Conservation (phyloP, 2,113 vertebrate species). For the Ondatra zibethicus region DNA sequence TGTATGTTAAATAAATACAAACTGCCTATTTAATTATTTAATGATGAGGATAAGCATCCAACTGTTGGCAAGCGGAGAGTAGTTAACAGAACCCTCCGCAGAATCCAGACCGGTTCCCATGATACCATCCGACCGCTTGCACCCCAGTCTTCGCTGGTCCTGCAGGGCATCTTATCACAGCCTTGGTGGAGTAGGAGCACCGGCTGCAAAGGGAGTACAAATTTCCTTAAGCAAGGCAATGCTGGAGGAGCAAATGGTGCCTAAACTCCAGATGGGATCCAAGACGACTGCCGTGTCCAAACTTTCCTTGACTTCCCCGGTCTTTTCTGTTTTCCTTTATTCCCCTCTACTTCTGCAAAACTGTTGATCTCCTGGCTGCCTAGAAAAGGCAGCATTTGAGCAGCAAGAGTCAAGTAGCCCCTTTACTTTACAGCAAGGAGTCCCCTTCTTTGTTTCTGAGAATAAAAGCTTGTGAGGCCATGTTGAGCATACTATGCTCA, state of each 20-base stretch:
- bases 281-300: conserved; percentile 37
- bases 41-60: conserved; percentile 68
- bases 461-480: neutral
- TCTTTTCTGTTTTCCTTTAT: neutral
- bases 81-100: conserved; percentile 42
- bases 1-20: conserved; percentile 80
- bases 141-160: conserved; percentile 34
- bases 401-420: neutral
- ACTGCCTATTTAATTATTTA: conserved; percentile 80
- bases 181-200: conserved; percentile 50
- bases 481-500: neutral
- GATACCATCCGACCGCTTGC: conserved; percentile 65
- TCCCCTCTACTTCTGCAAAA: neutral
- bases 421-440: conserved; percentile 18
- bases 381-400: conserved; percentile 26
- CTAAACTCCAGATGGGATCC: conserved; percentile 46
- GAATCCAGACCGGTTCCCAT: conserved; percentile 68
- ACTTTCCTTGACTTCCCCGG: conserved; percentile 40
- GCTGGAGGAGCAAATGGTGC: neutral
- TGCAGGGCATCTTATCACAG: conserved; percentile 54
- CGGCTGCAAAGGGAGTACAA: neutral
- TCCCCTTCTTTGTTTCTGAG: neutral
- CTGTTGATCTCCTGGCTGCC: neutral
- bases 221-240: conserved; percentile 46
- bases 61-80: conserved; percentile 71